Conservation (phyloP, 2,113 vertebrate genomes). For the Grantiella picta region DNA sequence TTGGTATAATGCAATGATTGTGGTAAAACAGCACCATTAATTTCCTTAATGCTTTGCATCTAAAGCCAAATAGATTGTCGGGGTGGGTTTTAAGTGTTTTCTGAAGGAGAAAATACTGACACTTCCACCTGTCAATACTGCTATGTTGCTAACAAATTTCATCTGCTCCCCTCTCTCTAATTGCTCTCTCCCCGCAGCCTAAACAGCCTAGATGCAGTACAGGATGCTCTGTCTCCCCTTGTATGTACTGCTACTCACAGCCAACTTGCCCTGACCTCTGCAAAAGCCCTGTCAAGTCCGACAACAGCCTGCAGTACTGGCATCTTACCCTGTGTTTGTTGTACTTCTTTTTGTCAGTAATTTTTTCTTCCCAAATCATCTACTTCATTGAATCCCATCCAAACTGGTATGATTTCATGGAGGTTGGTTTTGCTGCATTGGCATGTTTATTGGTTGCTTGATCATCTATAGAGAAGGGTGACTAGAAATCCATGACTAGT, state of each 20-base stretch:
- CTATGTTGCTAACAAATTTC: not conserved
- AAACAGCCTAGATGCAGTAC: not conserved
- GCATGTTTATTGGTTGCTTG: not conserved
- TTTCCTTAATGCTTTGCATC: not conserved
- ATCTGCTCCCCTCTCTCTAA: not conserved
- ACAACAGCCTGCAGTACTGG: not conserved
- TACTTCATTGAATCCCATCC: not conserved
- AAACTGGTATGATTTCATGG: not conserved
- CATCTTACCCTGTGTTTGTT: not conserved
- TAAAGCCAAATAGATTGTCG: not conserved
- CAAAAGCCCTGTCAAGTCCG: not conserved
- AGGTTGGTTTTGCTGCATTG: not conserved
- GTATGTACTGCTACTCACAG: not conserved
- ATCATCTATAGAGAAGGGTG: not conserved
- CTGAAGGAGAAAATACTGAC: not conserved
- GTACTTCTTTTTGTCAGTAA: not conserved
- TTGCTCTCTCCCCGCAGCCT: not conserved
- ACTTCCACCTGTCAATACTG: not conserved
- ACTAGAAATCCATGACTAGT: not conserved
- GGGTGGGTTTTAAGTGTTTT: not conserved
- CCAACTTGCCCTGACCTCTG: not conserved
- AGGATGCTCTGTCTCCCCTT: not conserved
- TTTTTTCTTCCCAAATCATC: not conserved
- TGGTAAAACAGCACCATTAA: not conserved
- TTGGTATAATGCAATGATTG: not conserved